phyloP scores from a whole-genome alignment of 2,888 invertebrate genomes.

The Eudasyphora cyanicolor region DNA sequence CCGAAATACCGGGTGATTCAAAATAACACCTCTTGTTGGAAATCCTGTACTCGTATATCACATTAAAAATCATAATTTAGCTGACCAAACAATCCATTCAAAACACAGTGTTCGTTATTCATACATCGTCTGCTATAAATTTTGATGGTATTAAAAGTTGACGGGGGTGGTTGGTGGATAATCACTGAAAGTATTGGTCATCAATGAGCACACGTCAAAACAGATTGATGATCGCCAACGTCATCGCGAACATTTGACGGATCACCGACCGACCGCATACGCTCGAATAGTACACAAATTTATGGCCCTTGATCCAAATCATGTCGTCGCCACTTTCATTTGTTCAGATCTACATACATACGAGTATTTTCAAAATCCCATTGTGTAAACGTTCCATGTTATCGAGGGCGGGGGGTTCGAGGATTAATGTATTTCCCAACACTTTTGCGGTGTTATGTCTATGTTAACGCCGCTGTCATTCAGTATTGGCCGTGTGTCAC shows the following conservation, averaged over 20 bases:
- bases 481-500: slow-evolving; percentile 46
- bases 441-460: slow-evolving; percentile 9
- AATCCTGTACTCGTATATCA: no score
- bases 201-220: neutral
- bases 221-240: slow-evolving; percentile 7
- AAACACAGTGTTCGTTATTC: neutral
- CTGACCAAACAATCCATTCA: neutral
- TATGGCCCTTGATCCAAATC: neutral
- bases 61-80: neutral
- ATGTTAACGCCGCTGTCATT: slow-evolving; percentile 48
- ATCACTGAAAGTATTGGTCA: neutral
- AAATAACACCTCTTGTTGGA: no score
- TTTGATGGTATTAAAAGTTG: no score
- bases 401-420: neutral
- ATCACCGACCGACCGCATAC: neutral
- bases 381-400: neutral
- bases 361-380: neutral
- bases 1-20: no score
- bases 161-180: no score
- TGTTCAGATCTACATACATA: neutral
- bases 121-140: neutral
- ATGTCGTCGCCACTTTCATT: neutral
- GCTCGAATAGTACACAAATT: neutral
- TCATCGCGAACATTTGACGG: neutral
- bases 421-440: slow-evolving; percentile 15